Conservation (phyloP, 2,888 invertebrate species). For the Scrobipalpa atriplicella region DNA sequence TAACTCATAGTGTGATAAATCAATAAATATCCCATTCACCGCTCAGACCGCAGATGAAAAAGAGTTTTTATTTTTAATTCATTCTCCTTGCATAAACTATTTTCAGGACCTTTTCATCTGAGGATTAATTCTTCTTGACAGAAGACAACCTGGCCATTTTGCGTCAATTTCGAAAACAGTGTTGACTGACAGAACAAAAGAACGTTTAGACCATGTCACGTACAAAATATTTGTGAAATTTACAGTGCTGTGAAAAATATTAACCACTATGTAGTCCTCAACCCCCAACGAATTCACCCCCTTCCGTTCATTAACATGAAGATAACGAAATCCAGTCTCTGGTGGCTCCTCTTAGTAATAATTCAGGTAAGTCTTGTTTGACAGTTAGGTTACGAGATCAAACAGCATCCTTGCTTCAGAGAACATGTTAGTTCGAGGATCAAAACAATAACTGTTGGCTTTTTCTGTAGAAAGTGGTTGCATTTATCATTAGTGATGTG, state of each 20-base stretch:
- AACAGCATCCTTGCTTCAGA: neutral
- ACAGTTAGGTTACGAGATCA: neutral
- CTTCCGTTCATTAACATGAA: neutral
- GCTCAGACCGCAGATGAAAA: too few relatives aligned
- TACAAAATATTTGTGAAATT: constrained; percentile 8
- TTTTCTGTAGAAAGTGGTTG: too few relatives aligned
- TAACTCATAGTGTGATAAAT: too few relatives aligned
- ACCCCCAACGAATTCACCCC: neutral
- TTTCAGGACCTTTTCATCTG: neutral
- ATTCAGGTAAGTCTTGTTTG: neutral
- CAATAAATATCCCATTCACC: too few relatives aligned
- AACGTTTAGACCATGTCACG: neutral
- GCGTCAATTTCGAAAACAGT: constrained; percentile 8
- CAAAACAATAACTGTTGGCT: too few relatives aligned
- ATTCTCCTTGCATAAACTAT: neutral
- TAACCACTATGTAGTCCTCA: constrained; percentile 17
- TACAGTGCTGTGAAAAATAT: constrained; percentile 7
- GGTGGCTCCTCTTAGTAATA: constrained; percentile 1
- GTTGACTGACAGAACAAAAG: constrained; percentile 15
- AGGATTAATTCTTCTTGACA: neutral
- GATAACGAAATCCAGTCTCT: neutral
- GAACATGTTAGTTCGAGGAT: neutral
- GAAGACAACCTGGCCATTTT: neutral
- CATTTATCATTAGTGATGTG: too few relatives aligned
- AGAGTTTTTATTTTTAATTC: too few relatives aligned